phyloP scores from a whole-genome alignment of 1,140 invertebrate genomes.

The Papilio polytes region DNA sequence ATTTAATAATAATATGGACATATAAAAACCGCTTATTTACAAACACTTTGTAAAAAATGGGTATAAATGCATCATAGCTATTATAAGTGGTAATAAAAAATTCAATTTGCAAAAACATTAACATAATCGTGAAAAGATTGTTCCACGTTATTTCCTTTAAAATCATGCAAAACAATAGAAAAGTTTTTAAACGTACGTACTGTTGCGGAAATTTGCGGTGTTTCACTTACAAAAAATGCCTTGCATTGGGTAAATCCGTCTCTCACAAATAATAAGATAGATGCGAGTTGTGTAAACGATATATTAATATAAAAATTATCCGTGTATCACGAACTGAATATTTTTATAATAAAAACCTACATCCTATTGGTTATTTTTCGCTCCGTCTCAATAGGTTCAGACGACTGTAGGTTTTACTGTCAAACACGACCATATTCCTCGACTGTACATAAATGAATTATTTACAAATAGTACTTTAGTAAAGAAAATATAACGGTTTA shows the following conservation, averaged over 20 bases:
- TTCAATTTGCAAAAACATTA: background rate
- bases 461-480: background rate
- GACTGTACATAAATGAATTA: background rate
- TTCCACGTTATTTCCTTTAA: background rate
- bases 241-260: no score
- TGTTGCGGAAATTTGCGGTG: no score
- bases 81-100: background rate
- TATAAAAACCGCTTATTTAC: background rate
- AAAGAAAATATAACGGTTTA: background rate
- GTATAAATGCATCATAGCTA: background rate
- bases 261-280: background rate
- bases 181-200: background rate
- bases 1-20: background rate
- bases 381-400: no score
- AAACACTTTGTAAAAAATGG: background rate
- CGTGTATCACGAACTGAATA: no score
- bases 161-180: constrained; percentile 3
- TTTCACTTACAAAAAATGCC: no score
- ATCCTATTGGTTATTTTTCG: no score
- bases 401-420: no score
- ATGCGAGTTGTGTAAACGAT: no score
- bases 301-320: no score
- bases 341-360: no score
- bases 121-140: background rate
- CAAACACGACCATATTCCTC: no score